phyloP scores from a whole-genome alignment of 2,797 vertebrate species.

The Geotrypetes seraphini region DNA sequence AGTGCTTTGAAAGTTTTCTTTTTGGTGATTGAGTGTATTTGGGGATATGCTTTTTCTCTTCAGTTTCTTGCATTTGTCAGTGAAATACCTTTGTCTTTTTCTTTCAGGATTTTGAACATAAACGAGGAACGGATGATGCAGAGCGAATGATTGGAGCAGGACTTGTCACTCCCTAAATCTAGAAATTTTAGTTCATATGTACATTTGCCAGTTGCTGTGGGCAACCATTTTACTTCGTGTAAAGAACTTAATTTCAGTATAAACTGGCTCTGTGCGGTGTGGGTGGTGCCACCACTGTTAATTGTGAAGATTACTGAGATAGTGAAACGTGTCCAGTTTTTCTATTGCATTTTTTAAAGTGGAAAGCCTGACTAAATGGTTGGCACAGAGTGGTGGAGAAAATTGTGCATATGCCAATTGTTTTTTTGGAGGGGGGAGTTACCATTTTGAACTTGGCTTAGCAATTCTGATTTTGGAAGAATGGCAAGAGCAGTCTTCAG shows the following conservation, averaged over 20 bases:
- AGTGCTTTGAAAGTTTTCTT: no score
- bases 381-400: slow-evolving; percentile 70
- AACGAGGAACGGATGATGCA: slow-evolving; percentile 69
- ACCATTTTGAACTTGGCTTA: slow-evolving; percentile 65
- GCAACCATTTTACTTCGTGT: slow-evolving; percentile 80
- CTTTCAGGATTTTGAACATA: slow-evolving; percentile 78
- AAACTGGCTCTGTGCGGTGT: slow-evolving; percentile 64
- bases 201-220: slow-evolving; percentile 75
- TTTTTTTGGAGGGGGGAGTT: slow-evolving; percentile 53
- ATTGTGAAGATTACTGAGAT: slow-evolving; percentile 74
- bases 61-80: no score
- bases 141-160: slow-evolving; percentile 77
- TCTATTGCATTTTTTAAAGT: slow-evolving; percentile 81
- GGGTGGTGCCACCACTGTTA: slow-evolving; percentile 54
- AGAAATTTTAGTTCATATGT: slow-evolving; percentile 77
- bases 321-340: slow-evolving; percentile 76
- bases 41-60: no score
- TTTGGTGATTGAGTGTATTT: no score
- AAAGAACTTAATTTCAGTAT: slow-evolving; percentile 73
- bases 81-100: slow-evolving; percentile 47
- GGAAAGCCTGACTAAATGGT: slow-evolving; percentile 70
- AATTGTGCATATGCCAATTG: slow-evolving; percentile 82
- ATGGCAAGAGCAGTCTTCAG: slow-evolving; percentile 67
- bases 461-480: slow-evolving; percentile 63
- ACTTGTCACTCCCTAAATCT: slow-evolving; percentile 77